These are phyloP conservation scores for Anseranas semipalmata DNA, from an alignment of 2,113 vertebrate genomes.

Conservation along the genomic window DNA sequence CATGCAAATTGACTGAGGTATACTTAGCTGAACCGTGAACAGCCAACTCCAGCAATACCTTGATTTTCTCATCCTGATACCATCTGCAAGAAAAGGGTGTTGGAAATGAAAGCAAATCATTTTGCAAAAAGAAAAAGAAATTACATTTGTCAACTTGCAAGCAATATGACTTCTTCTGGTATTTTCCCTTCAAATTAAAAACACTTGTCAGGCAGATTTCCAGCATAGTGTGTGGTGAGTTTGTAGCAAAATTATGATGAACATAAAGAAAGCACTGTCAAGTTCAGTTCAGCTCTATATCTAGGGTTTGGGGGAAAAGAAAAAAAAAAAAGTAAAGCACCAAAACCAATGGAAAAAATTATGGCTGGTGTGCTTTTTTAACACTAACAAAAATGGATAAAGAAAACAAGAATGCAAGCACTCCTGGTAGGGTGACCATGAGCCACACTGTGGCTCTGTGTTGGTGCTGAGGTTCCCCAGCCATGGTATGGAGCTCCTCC, in stretches of 20 bases:
- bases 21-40: conserved; percentile 4
- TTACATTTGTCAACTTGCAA: conserved; percentile 26
- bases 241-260: conserved; percentile 7
- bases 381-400: not conserved
- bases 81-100: not conserved
- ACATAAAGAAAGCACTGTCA: conserved; percentile 17
- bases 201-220: conserved; percentile 48
- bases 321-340: not conserved
- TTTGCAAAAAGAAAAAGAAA: not conserved
- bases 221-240: conserved; percentile 16
- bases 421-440: not conserved
- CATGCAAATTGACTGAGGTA: not conserved
- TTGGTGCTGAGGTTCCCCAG: not conserved
- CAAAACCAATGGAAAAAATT: not conserved
- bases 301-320: not conserved
- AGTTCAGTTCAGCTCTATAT: not conserved
- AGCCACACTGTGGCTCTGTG: not conserved
- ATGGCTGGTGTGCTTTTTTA: not conserved
- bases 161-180: conserved; percentile 20
- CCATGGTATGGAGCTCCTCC: not conserved
- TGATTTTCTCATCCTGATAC: conserved; percentile 53
- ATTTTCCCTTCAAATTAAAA: conserved; percentile 35
- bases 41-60: conserved; percentile 16
- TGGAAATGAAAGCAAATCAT: conserved; percentile 8
- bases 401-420: not conserved